Conservation (phyloP, 2,113 vertebrate genomes). For the Heloderma charlesbogerti region DNA sequence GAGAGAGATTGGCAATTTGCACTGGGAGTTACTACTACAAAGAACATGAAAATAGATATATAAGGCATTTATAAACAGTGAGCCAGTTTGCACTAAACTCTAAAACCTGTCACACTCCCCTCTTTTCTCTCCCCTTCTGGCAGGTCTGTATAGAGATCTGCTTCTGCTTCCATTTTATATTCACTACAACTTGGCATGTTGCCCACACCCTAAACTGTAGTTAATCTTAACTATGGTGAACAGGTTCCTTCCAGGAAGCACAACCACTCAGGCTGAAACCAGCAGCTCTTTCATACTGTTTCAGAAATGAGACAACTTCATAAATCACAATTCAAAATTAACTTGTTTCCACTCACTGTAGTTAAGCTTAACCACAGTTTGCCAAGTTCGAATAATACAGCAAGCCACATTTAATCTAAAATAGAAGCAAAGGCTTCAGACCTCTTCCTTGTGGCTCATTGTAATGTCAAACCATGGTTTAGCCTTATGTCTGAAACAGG, state of each 20-base stretch:
- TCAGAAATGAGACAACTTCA: background rate
- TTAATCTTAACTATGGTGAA: background rate
- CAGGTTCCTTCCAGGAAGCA: no score
- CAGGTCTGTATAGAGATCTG: background rate
- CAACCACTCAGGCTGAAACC: no score
- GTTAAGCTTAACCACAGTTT: background rate
- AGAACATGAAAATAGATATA: background rate
- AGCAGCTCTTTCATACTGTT: no score
- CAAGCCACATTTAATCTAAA: background rate
- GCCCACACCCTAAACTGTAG: background rate
- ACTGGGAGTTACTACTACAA: background rate
- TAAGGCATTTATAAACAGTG: background rate
- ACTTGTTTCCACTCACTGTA: background rate
- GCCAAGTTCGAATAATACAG: background rate
- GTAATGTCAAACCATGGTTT: no score
- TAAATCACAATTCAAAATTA: background rate
- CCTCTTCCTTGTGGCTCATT: no score
- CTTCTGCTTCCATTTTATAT: background rate
- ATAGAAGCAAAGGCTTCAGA: no score
- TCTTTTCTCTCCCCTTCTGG: background rate
- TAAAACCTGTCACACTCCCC: no score
- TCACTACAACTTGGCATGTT: background rate
- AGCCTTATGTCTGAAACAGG: no score
- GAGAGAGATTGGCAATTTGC: background rate
- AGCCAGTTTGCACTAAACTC: no score